Base-by-base conservation (phyloP, 1,140 invertebrate species). In the Gonatopus flavifemur region DNA sequence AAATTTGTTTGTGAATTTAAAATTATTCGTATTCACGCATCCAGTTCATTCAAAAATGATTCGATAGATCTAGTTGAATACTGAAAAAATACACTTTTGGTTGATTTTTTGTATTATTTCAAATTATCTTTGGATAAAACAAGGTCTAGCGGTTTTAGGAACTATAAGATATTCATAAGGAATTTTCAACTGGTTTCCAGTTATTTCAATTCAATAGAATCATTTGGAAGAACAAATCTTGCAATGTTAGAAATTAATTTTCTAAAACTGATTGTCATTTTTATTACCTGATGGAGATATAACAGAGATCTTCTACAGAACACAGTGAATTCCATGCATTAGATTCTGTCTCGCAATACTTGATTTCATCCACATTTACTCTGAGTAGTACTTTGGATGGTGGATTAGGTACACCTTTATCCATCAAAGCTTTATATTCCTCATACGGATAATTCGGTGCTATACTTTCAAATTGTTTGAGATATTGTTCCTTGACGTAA, bases 361-460 rank as follows among this genome's bases (percentile, higher is more conserved):
- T 84, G 6, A 93, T 81, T 50, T 84, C 77, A 3, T 91, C 69
- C 32, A 75, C 72, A 33, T 87, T 83, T 21, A 83, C 75, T 55
- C 80, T 79, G 28, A 84, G 64, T 56, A 79, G 72, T 32, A 82
- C 80, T 60, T 82, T 66, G 15, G 42, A 41, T 18, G 62, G 52
- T 30, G 66, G 55, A 59, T 67, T 64, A 22, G 64, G 42, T 16
- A 65, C 32, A 21, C 59, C 79, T 69, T 85, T 82, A 64, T 86
- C 83, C 43, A 82, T 82, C n/a, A 80, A 59, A 5, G 85, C 88
- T 57, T 84, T 82, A 63, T 85, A 93, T 55, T 86, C 84, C 76
- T 94, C 91, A 16, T 82, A 81, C 12, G 91, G 76, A 77, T 94
- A 94, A 71, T 87, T 87, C 8, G 89, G 88, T 2, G 89, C 89